phyloP scores from a whole-genome alignment of 92 coral and sea anemone genomes.

The Epizoanthus ramosus region DNA sequence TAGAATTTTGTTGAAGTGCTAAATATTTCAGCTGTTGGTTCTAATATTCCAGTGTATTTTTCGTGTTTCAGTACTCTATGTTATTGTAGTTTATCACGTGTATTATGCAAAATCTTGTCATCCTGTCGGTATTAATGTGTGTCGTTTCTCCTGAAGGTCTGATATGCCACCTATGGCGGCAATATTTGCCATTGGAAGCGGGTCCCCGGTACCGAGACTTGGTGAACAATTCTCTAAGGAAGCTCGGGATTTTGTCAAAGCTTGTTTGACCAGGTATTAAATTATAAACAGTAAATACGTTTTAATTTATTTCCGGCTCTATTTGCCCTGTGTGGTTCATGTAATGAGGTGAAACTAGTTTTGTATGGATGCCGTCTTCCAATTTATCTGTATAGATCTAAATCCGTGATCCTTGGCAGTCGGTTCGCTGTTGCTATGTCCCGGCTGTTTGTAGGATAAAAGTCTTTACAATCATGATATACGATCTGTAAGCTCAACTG shows the following conservation, averaged over 20 bases:
- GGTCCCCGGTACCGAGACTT: constrained; percentile 80
- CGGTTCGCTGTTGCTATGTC: too few relatives aligned
- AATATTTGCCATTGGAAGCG: constrained; percentile 95
- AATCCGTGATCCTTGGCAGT: too few relatives aligned
- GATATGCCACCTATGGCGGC: constrained; percentile 95
- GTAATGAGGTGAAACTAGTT: not conserved
- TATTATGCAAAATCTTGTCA: not conserved
- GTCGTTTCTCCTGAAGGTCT: constrained; percentile 54
- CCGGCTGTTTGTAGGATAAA: too few relatives aligned
- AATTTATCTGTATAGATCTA: too few relatives aligned
- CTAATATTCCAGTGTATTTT: not conserved
- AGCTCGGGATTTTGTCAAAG: constrained; percentile 78
- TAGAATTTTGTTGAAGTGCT: not conserved
- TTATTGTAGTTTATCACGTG: not conserved
- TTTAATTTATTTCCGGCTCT: not conserved
- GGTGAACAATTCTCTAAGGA: constrained; percentile 69
- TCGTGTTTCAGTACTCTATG: too few relatives aligned
- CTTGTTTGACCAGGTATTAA: constrained; percentile 83
- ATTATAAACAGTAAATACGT: not conserved
- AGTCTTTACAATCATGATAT: too few relatives aligned
- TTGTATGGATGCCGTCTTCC: too few relatives aligned
- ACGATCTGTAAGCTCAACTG: too few relatives aligned
- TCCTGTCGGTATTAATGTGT: not conserved
- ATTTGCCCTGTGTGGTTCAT: not conserved
- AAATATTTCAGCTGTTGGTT: not conserved